These are phyloP conservation scores for Colletes gigas DNA, from an alignment of 1,140 invertebrate genomes.

Conservation along the genomic window DNA sequence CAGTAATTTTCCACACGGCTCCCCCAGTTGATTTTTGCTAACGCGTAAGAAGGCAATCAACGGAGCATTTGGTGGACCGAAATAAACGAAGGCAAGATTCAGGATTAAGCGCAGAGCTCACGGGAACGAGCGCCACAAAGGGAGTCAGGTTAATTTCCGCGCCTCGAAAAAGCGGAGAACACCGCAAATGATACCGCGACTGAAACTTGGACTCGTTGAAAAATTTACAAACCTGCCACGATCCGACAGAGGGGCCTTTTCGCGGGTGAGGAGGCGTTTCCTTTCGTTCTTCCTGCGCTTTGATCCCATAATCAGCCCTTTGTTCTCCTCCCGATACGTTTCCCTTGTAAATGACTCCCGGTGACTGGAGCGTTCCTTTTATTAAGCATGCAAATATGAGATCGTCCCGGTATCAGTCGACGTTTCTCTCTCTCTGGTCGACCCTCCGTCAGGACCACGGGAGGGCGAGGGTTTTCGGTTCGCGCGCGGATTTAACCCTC, in stretches of 20 bases:
- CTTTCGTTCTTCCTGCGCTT: conserved; percentile 40
- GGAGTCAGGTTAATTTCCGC: conserved; percentile 51
- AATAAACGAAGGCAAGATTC: conserved; percentile 31
- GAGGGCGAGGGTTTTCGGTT: background rate
- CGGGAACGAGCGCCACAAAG: conserved; percentile 24
- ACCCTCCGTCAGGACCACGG: too few species aligned
- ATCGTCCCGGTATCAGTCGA: background rate
- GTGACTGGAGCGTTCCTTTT: conserved; percentile 51
- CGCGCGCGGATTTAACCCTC: conserved; percentile 32
- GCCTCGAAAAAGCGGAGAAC: background rate
- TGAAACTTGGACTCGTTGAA: conserved; percentile 50
- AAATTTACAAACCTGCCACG: conserved; percentile 48
- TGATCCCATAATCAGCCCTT: conserved; percentile 61
- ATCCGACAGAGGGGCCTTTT: too few species aligned
- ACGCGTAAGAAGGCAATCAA: background rate
- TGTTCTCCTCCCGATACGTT: conserved; percentile 48
- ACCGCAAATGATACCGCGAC: background rate
- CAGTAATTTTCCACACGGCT: too few species aligned
- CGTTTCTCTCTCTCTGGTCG: background rate
- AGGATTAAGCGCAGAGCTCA: conserved; percentile 34
- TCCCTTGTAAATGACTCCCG: conserved; percentile 52
- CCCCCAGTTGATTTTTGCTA: too few species aligned
- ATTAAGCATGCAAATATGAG: conserved; percentile 56
- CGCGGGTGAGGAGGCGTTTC: too few species aligned
- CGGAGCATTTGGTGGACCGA: background rate